A percentile compares a stretch with the other conserved stretches of the same genome.
Evolutionary conservation across 2,888 invertebrate genomes (phyloP).

Genomic region (Drosophila phalerata): DNA sequence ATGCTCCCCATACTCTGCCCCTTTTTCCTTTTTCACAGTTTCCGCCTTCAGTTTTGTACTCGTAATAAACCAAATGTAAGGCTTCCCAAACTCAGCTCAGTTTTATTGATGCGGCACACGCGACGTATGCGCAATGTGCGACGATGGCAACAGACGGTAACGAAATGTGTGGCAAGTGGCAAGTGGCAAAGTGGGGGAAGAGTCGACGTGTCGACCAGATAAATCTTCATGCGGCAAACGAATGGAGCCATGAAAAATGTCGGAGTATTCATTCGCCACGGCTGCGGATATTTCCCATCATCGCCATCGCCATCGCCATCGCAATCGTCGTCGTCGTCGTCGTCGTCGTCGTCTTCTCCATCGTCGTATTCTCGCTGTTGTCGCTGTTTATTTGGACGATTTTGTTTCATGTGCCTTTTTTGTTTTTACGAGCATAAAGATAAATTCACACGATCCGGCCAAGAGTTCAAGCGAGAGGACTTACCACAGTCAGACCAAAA

Average conservation of each 20-base stretch:
- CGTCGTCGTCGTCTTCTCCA: constrained; percentile 22
- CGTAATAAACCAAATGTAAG: constrained; percentile 74
- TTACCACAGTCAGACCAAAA: constrained; percentile 3
- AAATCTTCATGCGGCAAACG: constrained; percentile 66
- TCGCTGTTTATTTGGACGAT: constrained; percentile 70
- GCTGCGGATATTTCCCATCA: constrained; percentile 41
- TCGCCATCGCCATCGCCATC: constrained; percentile 37
- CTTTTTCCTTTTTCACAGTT: background rate
- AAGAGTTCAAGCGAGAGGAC: constrained; percentile 45
- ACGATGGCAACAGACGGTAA: constrained; percentile 41
- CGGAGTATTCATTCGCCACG: constrained; percentile 60
- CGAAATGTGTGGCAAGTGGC: background rate
- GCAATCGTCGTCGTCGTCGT: constrained; percentile 24
- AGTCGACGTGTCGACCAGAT: constrained; percentile 55
- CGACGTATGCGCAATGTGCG: constrained; percentile 62
- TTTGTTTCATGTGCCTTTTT: constrained; percentile 66
- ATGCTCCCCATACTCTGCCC: background rate
- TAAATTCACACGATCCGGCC: constrained; percentile 70
- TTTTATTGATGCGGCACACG: constrained; percentile 73
- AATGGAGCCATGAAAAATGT: constrained; percentile 78
- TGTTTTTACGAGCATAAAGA: constrained; percentile 77
- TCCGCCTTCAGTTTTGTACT: constrained; percentile 4
- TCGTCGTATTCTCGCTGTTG: constrained; percentile 38
- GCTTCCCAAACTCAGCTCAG: constrained; percentile 60
- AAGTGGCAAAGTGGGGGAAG: background rate